Percentiles rank a stretch among this genome's conserved stretches.
Evolutionary conservation across 2,888 invertebrate genomes (phyloP).

Genomic region (Falcaria lacertinaria): DNA sequence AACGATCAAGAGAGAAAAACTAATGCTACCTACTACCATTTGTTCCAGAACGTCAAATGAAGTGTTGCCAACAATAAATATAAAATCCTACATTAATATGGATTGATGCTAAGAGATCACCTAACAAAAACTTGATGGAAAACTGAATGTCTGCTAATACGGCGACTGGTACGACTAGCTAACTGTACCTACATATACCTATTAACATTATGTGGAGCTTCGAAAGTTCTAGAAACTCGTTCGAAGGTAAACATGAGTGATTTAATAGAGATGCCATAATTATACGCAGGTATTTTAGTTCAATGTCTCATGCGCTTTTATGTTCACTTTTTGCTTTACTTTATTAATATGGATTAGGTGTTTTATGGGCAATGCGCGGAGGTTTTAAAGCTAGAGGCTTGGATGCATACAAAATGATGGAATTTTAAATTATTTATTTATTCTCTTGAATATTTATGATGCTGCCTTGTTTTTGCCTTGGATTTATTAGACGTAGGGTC

Average conservation of each 20-base stretch:
- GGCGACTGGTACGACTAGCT: slow-evolving; percentile 30
- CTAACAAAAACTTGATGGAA: slow-evolving; percentile 32
- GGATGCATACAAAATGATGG: too few relatives aligned
- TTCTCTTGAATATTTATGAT: too few relatives aligned
- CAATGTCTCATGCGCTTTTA: not conserved
- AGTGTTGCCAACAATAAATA: too few relatives aligned
- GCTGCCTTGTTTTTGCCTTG: too few relatives aligned
- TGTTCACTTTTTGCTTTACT: not conserved
- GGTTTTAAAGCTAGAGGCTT: too few relatives aligned
- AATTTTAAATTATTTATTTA: too few relatives aligned
- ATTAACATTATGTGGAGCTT: slow-evolving; percentile 10
- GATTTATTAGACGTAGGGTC: too few relatives aligned
- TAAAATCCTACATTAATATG: too few relatives aligned
- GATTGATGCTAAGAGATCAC: slow-evolving; percentile 11
- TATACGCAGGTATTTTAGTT: not conserved
- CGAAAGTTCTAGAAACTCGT: slow-evolving; percentile 8
- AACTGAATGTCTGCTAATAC: slow-evolving; percentile 32
- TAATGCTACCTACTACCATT: too few relatives aligned
- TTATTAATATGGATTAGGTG: not conserved
- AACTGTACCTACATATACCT: slow-evolving; percentile 2
- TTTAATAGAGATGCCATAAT: not conserved
- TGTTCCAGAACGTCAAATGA: too few relatives aligned
- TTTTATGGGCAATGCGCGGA: too few relatives aligned
- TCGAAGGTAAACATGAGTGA: slow-evolving; percentile 14
- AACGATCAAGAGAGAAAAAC: too few relatives aligned